phyloP scores from a whole-genome alignment of 2,888 invertebrate species.

The Oxystoma pomonae region DNA sequence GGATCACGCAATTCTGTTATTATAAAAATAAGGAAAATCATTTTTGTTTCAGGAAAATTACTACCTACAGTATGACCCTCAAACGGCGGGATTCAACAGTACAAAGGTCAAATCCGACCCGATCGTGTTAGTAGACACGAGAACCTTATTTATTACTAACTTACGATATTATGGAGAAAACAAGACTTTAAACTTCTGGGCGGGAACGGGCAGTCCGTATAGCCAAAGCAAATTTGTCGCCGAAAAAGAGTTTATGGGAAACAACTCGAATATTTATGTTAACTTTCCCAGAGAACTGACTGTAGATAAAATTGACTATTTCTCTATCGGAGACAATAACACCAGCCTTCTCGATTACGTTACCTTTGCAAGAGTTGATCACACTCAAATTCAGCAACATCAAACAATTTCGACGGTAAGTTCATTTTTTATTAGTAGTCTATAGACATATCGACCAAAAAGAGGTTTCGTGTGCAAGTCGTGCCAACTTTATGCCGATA shows the following conservation, averaged over 20 bases:
- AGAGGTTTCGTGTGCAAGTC: no score
- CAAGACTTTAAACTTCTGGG: conserved; percentile 31
- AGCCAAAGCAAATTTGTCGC: not conserved
- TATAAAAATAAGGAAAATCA: no score
- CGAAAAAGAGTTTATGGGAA: conserved; percentile 9
- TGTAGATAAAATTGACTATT: conserved; percentile 31
- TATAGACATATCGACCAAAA: no score
- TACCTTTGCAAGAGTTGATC: conserved; percentile 9
- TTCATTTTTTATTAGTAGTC: no score
- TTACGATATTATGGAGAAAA: conserved; percentile 27
- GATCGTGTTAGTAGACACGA: conserved; percentile 31
- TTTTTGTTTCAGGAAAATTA: conserved; percentile 2
- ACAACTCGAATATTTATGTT: conserved; percentile 29
- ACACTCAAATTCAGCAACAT: no score
- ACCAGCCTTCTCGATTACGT: conserved; percentile 13
- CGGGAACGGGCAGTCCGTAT: conserved; percentile 26
- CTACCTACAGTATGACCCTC: conserved; percentile 12
- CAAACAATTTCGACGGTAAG: no score
- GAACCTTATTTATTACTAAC: conserved; percentile 33
- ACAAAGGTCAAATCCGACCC: conserved; percentile 30
- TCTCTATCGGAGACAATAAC: conserved; percentile 20
- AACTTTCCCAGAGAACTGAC: conserved; percentile 28
- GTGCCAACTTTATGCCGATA: no score
- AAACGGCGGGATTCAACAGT: conserved; percentile 24
- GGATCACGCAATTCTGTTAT: no score